Base-by-base conservation (phyloP, 37 sponge, comb jelly and placozoan genomes). In the Sycon ciliatum region DNA sequence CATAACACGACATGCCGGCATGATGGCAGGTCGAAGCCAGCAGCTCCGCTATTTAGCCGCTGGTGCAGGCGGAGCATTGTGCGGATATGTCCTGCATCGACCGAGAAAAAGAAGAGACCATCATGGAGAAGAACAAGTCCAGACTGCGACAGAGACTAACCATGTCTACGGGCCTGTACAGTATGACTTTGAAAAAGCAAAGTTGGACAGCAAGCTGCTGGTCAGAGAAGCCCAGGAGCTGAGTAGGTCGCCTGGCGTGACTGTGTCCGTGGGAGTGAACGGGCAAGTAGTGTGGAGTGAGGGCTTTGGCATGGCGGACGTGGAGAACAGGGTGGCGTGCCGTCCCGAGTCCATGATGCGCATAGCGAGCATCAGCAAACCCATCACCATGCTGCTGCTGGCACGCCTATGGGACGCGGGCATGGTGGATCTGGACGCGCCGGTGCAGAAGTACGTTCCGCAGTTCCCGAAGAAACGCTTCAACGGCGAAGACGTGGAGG, bases 311-410 rank as follows among this genome's bases (percentile, higher is more conserved):
- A 76, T 65, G 16, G 69, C 87, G 22, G 87, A 88, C 38, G 76
- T 94, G 28, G 95, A 94, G 60, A 94, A 86, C 49, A 66, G 36
- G 32, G 78, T 77, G 0, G 74, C 79, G 29, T 88, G 85, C 54
- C 54, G 61, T 71, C 39, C 77, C 22, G 27, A 72, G 24, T 74
- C 84, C 39, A 82, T 83, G 24, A 89, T 94, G 89, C 70, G 95
- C 11, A 83, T 94, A 3, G 95, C 95, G 16, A 94, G 95, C 78
- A 94, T 89, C 57, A 84, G 85, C 57, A 94, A 89, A 40, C 65
- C 84, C 16, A 63, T 94, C 34, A 83, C 87, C 22, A 84, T 91
- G 11, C 68, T 87, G 5, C 86, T 81, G 13, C 56, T 86, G 9
- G 62, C 85, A 3, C 74, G 83, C 32, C 78, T 86, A 5, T 78